Evolutionary conservation across 1,140 invertebrate species (phyloP).

Genomic region (Archivesica marissinica): DNA sequence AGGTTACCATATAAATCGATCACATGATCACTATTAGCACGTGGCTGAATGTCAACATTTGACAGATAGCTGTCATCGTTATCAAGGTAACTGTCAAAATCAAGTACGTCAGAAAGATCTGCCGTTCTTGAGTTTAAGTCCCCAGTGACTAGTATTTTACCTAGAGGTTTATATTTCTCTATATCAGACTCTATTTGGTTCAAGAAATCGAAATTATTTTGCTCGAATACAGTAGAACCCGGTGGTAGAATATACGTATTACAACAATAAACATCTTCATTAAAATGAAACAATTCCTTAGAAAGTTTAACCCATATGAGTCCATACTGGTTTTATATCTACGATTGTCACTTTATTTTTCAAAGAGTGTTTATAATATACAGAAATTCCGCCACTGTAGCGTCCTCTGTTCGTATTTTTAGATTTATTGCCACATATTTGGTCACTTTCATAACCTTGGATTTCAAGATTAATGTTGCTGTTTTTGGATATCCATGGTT

Average conservation of each 20-base stretch:
- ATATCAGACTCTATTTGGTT: too few relatives aligned
- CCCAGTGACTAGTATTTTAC: too few relatives aligned
- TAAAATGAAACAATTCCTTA: conserved; percentile 4
- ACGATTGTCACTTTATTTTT: not conserved
- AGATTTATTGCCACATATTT: conserved; percentile 27
- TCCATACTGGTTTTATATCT: conserved; percentile 13
- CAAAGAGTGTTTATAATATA: conserved; percentile 11
- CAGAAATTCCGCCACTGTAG: conserved; percentile 5
- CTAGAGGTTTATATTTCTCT: too few relatives aligned
- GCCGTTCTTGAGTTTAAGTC: too few relatives aligned
- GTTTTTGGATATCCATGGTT: conserved; percentile 26
- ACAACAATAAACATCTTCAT: conserved; percentile 22
- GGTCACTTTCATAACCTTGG: not conserved
- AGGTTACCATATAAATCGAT: too few relatives aligned
- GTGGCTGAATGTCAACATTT: too few relatives aligned
- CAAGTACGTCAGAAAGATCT: too few relatives aligned
- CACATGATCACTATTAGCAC: too few relatives aligned
- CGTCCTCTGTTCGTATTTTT: not conserved
- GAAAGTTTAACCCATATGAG: conserved; percentile 28
- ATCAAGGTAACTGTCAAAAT: too few relatives aligned
- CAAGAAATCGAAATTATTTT: too few relatives aligned
- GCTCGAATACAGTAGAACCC: too few relatives aligned
- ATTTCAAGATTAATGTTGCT: conserved; percentile 5
- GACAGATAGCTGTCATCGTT: too few relatives aligned
- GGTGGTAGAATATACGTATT: conserved; percentile 17